Base-by-base conservation (phyloP, 2,888 invertebrate species). In the Lacanobia wlatinum region DNA sequence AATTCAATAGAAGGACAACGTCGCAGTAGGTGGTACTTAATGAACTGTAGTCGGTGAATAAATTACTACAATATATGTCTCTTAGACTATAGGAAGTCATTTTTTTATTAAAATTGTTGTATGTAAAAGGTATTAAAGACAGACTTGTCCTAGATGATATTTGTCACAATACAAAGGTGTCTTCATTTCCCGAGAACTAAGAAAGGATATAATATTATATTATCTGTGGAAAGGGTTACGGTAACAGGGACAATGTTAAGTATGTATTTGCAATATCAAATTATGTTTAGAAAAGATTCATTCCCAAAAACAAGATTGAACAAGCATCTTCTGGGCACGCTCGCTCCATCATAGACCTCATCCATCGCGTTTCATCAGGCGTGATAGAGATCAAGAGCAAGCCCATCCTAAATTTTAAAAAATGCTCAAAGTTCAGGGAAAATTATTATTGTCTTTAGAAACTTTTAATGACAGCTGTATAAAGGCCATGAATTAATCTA, bases 21-120 rank as follows among this genome's bases (percentile, higher is more conserved):
- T 16, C 73, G 12, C 79, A 21, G 82, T 79, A 62, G 76, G 82
- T 61, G 82, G 60, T 65, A 46, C 8, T 18, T 71, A 76, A 82
- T 84, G 38, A 60, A 48, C 28, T 72, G 65, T 67, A 63, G 53
- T 64, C 61, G 2, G 43, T 73, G 60, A 82, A 79, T 82, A 79
- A 66, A 70, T 82, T 63, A 70, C 38, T 77, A 16, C 56, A 62
- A 70, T 66, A 63, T 63, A 65, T 16, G 34, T 38, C 40, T 69
- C 46, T 21, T 66, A 56, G 18, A 55, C 38, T 71, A n/a, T 6
- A 21, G 3, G 8, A 14, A 1, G 21, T 18, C 21, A 56, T 64
- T 53, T 64, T 55, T 68, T 55, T 43, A 64, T 23, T n/a, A 7
- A 76, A 62, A 46, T 60, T 50, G 16, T 28, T 52, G 12, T 60